Evolutionary conservation across 2,888 invertebrate species (phyloP).

Genomic region (Abrostola tripartita): DNA sequence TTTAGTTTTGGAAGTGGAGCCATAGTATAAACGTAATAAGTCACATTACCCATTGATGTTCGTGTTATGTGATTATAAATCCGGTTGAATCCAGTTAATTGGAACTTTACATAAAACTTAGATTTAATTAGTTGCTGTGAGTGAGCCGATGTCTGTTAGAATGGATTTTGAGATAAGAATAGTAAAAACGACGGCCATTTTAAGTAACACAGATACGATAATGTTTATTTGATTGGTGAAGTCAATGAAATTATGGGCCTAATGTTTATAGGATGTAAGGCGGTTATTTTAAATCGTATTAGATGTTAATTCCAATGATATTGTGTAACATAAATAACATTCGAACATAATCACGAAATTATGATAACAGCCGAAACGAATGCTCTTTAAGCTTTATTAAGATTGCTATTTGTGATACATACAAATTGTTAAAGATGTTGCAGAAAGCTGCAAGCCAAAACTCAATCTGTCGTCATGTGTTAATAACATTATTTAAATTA

Average conservation of each 20-base stretch:
- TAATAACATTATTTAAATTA: constrained; percentile 19
- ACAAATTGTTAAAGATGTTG: background rate
- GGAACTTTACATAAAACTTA: background rate
- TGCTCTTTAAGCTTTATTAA: background rate
- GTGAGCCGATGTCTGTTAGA: background rate
- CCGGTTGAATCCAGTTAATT: too few species aligned
- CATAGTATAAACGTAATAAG: too few species aligned
- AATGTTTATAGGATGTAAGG: constrained; percentile 13
- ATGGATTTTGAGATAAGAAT: background rate
- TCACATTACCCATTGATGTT: too few species aligned
- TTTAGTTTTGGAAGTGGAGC: too few species aligned
- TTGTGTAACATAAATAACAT: constrained; percentile 15
- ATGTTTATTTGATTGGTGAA: background rate
- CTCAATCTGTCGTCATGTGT: too few species aligned
- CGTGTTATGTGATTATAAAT: too few species aligned
- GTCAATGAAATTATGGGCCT: background rate
- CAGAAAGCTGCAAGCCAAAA: too few species aligned
- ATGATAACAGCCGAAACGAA: constrained; percentile 19
- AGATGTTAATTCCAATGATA: constrained; percentile 16
- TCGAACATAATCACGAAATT: background rate
- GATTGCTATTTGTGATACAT: background rate
- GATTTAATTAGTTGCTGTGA: background rate
- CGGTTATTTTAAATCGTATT: constrained; percentile 16
- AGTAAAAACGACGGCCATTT: background rate
- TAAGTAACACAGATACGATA: background rate